phyloP scores from a whole-genome alignment of 2,888 invertebrate species.

The Drosophila helvetica region DNA sequence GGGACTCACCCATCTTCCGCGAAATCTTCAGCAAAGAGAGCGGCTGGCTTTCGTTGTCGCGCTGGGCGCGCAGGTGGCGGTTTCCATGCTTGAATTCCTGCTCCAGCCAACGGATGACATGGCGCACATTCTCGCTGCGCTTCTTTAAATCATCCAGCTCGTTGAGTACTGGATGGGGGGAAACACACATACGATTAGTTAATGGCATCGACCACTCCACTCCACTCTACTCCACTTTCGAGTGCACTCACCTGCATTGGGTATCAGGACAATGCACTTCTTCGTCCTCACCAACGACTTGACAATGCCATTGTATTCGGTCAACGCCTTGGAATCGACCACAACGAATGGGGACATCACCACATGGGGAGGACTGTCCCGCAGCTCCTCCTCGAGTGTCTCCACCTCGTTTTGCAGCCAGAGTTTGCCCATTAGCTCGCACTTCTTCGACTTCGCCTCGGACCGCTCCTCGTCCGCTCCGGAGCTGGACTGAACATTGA shows the following conservation, averaged over 20 bases:
- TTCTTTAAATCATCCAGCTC: conserved; percentile 95
- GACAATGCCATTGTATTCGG: conserved; percentile 90
- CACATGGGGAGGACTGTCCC: conserved; percentile 81
- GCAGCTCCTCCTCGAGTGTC: conserved; percentile 89
- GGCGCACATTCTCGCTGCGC: conserved; percentile 92
- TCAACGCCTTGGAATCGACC: conserved; percentile 92
- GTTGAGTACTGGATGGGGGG: conserved; percentile 89
- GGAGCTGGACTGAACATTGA: conserved; percentile 82
- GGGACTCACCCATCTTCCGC: conserved; percentile 88
- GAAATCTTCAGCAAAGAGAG: conserved; percentile 90
- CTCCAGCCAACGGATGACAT: conserved; percentile 97
- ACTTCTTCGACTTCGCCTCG: conserved; percentile 81
- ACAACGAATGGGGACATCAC: conserved; percentile 93
- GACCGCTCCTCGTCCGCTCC: conserved; percentile 83
- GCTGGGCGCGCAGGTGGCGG: conserved; percentile 93
- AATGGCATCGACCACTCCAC: background rate
- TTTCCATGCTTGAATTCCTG: conserved; percentile 93
- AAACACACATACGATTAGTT: background rate
- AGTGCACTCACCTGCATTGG: conserved; percentile 90
- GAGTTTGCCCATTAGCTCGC: conserved; percentile 91
- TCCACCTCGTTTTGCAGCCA: conserved; percentile 95
- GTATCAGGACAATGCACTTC: conserved; percentile 94
- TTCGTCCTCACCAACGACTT: conserved; percentile 92
- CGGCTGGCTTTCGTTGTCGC: conserved; percentile 91
- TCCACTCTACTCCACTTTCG: background rate